phyloP scores from a whole-genome alignment of 37 sponge, comb jelly and placozoan genomes.

The Aphrocallistes beatrix region DNA sequence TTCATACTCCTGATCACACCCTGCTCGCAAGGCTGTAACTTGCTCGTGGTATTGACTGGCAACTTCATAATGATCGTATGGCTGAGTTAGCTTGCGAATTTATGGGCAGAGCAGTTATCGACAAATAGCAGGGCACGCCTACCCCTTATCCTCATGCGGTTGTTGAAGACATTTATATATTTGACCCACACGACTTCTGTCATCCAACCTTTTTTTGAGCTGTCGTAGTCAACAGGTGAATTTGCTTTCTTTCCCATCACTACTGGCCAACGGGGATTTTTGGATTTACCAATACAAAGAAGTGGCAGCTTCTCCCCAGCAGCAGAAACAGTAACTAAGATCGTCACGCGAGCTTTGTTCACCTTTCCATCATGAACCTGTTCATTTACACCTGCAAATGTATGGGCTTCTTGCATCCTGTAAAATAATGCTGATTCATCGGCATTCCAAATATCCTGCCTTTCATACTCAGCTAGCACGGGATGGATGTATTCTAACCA shows the following conservation, averaged over 20 bases:
- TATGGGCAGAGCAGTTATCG: conserved; percentile 27
- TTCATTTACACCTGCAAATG: not conserved
- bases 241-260: not conserved
- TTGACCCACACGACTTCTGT: not conserved
- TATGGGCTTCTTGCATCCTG: not conserved
- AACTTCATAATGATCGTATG: conserved; percentile 6
- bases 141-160: not conserved
- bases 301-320: not conserved
- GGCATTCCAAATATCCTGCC: not conserved
- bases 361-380: not conserved
- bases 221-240: not conserved
- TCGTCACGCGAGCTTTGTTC: not conserved
- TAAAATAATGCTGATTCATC: not conserved
- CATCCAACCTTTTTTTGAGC: conserved; percentile 24
- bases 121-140: not conserved
- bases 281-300: not conserved
- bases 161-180: not conserved
- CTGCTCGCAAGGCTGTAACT: conserved; percentile 24
- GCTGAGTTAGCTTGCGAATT: too few species aligned
- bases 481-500: not conserved
- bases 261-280: not conserved
- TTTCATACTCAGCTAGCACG: not conserved
- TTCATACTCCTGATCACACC: conserved; percentile 25
- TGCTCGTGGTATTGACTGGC: conserved; percentile 23
- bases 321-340: not conserved